These are phyloP conservation scores for Acanthis flammea DNA, from an alignment of 2,797 vertebrate genomes.

Conservation along the genomic window DNA sequence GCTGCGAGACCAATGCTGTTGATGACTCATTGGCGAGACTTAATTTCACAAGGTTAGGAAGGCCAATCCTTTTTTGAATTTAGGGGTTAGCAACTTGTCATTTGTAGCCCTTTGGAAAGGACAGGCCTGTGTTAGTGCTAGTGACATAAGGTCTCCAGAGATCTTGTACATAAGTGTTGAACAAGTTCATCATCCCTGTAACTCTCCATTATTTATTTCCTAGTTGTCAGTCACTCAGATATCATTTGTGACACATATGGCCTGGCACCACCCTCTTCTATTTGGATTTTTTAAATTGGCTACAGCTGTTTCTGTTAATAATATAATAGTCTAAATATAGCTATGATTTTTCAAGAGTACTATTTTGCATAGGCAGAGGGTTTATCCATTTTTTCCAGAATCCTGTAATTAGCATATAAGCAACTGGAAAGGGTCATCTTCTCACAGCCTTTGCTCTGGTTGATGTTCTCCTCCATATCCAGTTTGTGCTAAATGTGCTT, in stretches of 20 bases:
- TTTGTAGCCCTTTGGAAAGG: neutral
- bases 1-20: fast-evolving
- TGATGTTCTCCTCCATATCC: neutral
- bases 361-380: neutral
- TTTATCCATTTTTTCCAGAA: neutral
- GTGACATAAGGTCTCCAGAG: neutral
- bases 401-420: neutral
- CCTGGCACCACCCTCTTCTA: neutral
- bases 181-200: neutral
- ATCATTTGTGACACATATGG: neutral
- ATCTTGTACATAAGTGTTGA: neutral
- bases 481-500: neutral
- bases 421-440: neutral
- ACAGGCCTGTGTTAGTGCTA: neutral
- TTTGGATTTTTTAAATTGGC: neutral
- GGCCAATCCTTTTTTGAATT: neutral
- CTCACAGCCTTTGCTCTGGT: neutral
- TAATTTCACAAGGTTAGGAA: neutral
- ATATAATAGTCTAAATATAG: neutral
- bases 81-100: neutral
- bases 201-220: neutral
- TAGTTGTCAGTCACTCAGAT: neutral
- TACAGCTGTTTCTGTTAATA: neutral
- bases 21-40: neutral
- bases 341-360: neutral